Evolutionary conservation across 2,113 vertebrate genomes (phyloP), one percentile per base, ranked within the genome.

Genomic region (Lagenorhynchus albirostris): DNA sequence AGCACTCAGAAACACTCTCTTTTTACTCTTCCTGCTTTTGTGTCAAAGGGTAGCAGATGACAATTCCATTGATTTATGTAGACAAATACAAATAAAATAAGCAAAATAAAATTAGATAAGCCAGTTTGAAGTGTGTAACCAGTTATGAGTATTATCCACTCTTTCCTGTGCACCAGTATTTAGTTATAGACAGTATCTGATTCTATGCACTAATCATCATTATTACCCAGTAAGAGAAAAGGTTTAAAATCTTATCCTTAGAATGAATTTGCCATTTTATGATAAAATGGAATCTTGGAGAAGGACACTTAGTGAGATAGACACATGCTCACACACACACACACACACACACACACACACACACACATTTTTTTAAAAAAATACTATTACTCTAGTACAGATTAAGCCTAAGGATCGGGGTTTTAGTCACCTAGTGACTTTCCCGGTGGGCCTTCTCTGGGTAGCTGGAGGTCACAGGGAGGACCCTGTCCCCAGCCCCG

Each of bases 11-110:
- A 74, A 74, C 25, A 33, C 36, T 70, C 31, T n/a, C 71, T 71
- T 44, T 70, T 67, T n/a, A 8, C 76, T 71, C 84, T 67, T 82
- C 76, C 80, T 93, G 94, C 77, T 60, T 82, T 95, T 94, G 82
- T 89, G 26, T 60, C 26, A 9, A 73, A 63, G 21, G 63, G 47
- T 9, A 73, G 73, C 25, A 58, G 65, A 70, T 2, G 60, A 79
- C 33, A 41, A 67, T 41, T 5, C 38, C 13, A 25, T 25, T 74
- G 67, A 89, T 79, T 89, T 89, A 91, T 31, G 11, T 2, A 25
- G 53, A 82, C 67, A 68, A 55, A 67, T 47, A 36, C 63, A 84
- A 91, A 60, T 33, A 74, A 84, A 92, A 55, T 44, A 17, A 80
- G 55, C 33, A 94, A 68, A 95, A 89, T 33, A 77, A 58, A 88